phyloP scores from a whole-genome alignment of 2,797 vertebrate genomes.

The Cyclopterus lumpus region DNA sequence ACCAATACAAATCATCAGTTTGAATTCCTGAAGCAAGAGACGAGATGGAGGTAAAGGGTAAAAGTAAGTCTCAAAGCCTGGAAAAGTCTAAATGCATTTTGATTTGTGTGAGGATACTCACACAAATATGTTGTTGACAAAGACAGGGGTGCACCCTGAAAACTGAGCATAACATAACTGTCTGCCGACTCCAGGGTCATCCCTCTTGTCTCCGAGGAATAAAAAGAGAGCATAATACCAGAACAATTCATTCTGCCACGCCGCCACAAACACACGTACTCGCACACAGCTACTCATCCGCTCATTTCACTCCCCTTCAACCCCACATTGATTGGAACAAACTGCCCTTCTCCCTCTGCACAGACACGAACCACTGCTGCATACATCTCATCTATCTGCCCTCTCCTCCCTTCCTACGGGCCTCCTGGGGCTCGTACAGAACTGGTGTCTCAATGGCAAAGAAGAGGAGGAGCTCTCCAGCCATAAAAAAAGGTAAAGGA shows the following conservation, averaged over 20 bases:
- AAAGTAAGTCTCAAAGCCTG: not conserved
- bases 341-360: conserved; percentile 35
- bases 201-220: conserved; percentile 11
- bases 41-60: not conserved
- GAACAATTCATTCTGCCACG: conserved; percentile 12
- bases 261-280: conserved; percentile 8
- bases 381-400: conserved; percentile 43
- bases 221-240: conserved; percentile 17
- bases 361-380: conserved; percentile 32
- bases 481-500: conserved; percentile 76
- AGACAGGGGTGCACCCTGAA: not conserved
- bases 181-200: not conserved
- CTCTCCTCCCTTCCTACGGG: not conserved
- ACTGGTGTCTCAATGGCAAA: conserved; percentile 36
- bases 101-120: not conserved
- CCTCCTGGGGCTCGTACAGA: conserved; percentile 38
- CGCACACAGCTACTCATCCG: conserved; percentile 16
- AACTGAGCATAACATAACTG: not conserved
- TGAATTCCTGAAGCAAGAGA: conserved; percentile 1
- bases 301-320: conserved; percentile 36
- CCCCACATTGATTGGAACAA: conserved; percentile 46
- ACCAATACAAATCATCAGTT: not conserved
- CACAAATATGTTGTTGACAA: not conserved
- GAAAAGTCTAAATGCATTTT: not conserved
- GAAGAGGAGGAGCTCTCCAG: conserved; percentile 55